Conservation (phyloP, 2,888 invertebrate genomes). For the Chrysina gloriosa region DNA sequence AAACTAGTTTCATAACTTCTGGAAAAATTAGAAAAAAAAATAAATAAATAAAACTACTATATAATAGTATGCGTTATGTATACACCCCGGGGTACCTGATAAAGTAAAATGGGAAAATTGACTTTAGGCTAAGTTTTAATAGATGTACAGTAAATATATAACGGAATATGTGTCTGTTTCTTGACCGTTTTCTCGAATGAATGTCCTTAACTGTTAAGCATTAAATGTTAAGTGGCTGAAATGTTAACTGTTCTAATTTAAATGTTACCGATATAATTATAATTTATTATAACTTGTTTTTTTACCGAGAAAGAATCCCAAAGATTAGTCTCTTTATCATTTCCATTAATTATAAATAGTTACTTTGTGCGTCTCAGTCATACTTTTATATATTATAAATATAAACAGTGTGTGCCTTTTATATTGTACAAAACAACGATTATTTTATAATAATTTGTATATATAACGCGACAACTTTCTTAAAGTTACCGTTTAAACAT, state of each 20-base stretch:
- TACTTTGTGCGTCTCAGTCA: constrained; percentile 25
- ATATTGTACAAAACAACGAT: constrained; percentile 57
- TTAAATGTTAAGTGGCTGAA: constrained; percentile 50
- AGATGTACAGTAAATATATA: constrained; percentile 50
- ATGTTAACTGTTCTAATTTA: constrained; percentile 57
- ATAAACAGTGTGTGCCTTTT: constrained; percentile 58
- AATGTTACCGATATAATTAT: constrained; percentile 38
- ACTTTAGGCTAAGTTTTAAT: constrained; percentile 52
- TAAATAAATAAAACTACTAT: not conserved
- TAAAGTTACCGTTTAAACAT: constrained; percentile 47
- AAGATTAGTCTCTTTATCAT: constrained; percentile 39
- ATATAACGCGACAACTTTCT: constrained; percentile 43
- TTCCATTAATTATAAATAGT: constrained; percentile 26
- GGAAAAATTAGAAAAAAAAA: not conserved
- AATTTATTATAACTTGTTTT: constrained; percentile 13
- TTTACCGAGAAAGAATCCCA: constrained; percentile 34
- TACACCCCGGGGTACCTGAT: constrained; percentile 32
- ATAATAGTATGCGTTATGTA: constrained; percentile 16
- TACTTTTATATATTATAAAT: constrained; percentile 42
- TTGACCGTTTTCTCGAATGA: constrained; percentile 18
- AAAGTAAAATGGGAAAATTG: constrained; percentile 48
- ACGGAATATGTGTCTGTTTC: constrained; percentile 33
- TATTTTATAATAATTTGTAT: constrained; percentile 47
- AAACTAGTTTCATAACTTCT: not conserved
- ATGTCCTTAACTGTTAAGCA: constrained; percentile 41